These are phyloP conservation scores for Caretta caretta DNA, from an alignment of 2,113 vertebrate species.

Conservation along the genomic window DNA sequence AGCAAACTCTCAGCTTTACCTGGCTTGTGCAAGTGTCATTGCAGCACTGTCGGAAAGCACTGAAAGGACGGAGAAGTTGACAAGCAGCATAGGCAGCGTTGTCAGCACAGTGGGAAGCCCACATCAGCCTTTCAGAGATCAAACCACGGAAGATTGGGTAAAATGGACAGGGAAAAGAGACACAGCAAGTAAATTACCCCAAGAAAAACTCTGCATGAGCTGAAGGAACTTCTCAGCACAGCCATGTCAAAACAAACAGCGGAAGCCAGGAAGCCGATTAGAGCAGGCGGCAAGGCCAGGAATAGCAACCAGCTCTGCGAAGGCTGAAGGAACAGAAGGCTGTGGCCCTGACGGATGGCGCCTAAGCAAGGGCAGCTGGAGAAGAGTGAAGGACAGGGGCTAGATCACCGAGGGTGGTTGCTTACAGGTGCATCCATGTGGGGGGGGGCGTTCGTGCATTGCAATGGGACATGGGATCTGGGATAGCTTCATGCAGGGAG, in stretches of 20 bases:
- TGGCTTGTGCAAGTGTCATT: no score
- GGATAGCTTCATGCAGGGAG: neutral
- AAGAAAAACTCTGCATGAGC: neutral
- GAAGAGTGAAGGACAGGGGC: neutral
- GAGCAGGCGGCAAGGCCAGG: neutral
- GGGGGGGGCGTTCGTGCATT: neutral
- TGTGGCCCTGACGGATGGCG: neutral
- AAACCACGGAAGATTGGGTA: neutral
- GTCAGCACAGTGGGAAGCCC: neutral
- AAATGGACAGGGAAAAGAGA: neutral
- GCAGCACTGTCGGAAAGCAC: neutral
- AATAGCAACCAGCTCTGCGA: neutral
- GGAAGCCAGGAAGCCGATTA: neutral
- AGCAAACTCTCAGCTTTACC: neutral
- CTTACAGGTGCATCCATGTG: neutral
- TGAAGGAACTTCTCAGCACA: neutral
- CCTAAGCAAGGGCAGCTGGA: neutral
- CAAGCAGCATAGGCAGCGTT: neutral
- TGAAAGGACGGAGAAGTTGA: neutral
- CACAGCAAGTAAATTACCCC: neutral
- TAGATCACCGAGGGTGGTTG: neutral
- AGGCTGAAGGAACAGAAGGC: accelerated
- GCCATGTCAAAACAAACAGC: neutral
- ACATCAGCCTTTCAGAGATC: neutral
- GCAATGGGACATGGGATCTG: neutral